These are phyloP conservation scores for Frankliniella fusca DNA, from an alignment of 2,888 invertebrate genomes.

Conservation along the genomic window DNA sequence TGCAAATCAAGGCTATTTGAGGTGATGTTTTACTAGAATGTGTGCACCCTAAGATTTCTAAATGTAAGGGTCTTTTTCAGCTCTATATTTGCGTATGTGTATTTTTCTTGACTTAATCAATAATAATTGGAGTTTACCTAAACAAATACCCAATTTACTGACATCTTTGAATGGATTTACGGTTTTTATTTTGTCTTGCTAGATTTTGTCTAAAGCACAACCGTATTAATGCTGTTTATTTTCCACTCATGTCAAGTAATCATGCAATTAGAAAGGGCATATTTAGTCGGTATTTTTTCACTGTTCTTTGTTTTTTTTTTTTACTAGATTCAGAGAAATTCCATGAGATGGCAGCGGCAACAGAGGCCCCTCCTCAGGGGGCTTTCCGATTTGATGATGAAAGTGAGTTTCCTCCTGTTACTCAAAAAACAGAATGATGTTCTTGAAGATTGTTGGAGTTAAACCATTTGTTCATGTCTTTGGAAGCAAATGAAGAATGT, in stretches of 20 bases:
- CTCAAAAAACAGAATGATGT: slow-evolving; percentile 54
- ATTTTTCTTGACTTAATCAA: background rate
- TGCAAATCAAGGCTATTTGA: background rate
- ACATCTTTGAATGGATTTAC: background rate
- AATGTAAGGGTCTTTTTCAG: too few species aligned
- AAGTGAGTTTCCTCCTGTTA: slow-evolving; percentile 77
- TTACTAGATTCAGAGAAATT: slow-evolving; percentile 66
- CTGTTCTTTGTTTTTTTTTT: background rate
- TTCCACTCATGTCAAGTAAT: too few species aligned
- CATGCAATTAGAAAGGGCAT: too few species aligned
- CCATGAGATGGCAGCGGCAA: slow-evolving; percentile 67
- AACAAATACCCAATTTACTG: background rate
- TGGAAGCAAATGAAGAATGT: background rate
- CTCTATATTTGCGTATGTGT: too few species aligned
- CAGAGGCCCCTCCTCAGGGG: slow-evolving; percentile 63
- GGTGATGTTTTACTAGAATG: slow-evolving; percentile 15
- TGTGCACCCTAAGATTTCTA: slow-evolving; percentile 29
- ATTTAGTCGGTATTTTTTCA: too few species aligned
- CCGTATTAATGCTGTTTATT: too few species aligned
- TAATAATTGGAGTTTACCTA: background rate
- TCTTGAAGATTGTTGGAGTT: background rate
- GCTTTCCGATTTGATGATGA: slow-evolving; percentile 75
- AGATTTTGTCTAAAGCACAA: background rate
- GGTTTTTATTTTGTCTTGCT: background rate
- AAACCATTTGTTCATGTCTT: background rate